These are phyloP conservation scores for Euwallacea similis DNA, from an alignment of 1,140 invertebrate species.

Conservation along the genomic window DNA sequence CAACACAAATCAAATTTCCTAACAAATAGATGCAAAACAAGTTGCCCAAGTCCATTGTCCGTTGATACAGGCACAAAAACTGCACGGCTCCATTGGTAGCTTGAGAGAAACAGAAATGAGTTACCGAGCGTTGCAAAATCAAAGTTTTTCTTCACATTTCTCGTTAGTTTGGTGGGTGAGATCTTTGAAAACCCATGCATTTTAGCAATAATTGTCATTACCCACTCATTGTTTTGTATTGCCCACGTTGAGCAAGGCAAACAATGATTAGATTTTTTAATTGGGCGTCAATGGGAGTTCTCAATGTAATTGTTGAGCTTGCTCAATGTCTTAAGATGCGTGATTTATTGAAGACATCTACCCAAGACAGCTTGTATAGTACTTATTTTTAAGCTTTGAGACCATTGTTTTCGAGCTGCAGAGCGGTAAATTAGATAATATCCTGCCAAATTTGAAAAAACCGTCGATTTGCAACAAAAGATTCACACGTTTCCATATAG, in stretches of 20 bases:
- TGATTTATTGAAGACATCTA: no score
- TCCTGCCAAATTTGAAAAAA: no score
- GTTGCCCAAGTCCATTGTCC: neutral
- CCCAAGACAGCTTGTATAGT: no score
- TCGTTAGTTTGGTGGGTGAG: constrained; percentile 2
- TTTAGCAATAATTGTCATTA: constrained; percentile 4
- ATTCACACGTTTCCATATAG: neutral
- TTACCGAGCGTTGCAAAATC: no score
- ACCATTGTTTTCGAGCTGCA: no score
- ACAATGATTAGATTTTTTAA: constrained; percentile 1
- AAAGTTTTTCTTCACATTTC: neutral
- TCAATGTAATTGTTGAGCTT: neutral
- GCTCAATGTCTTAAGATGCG: no score
- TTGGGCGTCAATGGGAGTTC: neutral
- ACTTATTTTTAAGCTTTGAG: no score
- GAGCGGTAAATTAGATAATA: no score
- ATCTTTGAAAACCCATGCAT: constrained; percentile 18
- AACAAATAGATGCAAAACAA: neutral
- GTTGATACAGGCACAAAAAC: no score
- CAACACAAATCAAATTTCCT: neutral
- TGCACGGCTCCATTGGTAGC: no score
- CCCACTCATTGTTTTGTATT: constrained; percentile 1
- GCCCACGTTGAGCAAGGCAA: neutral
- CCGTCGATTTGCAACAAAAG: no score
- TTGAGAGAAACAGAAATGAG: no score